phyloP scores from a whole-genome alignment of 2,888 invertebrate genomes.

The Cephus nigrinus region DNA sequence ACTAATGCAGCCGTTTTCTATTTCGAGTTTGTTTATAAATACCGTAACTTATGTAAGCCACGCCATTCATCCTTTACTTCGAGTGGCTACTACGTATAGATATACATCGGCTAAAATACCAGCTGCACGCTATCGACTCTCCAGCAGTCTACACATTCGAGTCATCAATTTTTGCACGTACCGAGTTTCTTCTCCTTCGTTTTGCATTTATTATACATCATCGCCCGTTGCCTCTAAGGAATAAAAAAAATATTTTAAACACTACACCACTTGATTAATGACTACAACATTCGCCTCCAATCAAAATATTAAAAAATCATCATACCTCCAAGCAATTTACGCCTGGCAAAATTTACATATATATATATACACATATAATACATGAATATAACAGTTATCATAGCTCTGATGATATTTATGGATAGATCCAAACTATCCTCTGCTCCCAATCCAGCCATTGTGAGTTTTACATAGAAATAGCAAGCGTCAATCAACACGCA shows the following conservation, averaged over 20 bases:
- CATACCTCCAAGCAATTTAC: background rate
- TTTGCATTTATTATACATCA: background rate
- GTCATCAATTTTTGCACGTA: background rate
- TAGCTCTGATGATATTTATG: background rate
- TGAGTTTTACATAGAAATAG: background rate
- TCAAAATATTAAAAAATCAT: background rate
- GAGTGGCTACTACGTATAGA: background rate
- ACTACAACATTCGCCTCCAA: background rate
- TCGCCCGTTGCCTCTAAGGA: background rate
- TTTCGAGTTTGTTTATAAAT: constrained; percentile 39
- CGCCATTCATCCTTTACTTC: constrained; percentile 36
- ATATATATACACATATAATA: background rate
- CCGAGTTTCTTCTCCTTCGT: background rate
- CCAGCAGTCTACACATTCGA: background rate
- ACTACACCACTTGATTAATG: background rate
- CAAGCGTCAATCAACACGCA: background rate
- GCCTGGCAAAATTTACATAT: background rate
- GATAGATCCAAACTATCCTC: background rate
- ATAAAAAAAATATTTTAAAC: background rate
- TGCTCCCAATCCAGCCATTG: background rate
- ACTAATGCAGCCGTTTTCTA: constrained; percentile 16
- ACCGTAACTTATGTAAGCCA: constrained; percentile 34
- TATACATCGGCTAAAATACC: background rate
- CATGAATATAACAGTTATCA: background rate
- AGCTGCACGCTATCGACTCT: background rate